Evolutionary conservation across 1,140 invertebrate species (phyloP).

Genomic region (Eupeodes corollae): DNA sequence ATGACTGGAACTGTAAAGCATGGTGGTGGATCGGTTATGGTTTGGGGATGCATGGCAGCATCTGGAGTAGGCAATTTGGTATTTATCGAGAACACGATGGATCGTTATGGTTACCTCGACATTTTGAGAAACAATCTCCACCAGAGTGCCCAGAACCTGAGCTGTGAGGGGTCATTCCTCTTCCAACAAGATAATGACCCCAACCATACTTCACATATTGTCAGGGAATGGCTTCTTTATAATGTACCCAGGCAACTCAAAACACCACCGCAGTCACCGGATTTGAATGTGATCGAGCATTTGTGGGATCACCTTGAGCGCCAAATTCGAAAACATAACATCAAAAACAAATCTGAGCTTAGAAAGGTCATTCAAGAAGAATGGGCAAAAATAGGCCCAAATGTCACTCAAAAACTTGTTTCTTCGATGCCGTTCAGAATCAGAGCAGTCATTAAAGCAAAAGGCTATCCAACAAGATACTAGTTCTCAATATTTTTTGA

Average conservation of each 20-base stretch:
- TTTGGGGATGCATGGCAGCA: no score
- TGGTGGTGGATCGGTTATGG: no score
- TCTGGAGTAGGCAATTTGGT: no score
- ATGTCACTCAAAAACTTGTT: constrained; percentile 1
- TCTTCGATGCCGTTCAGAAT: no score
- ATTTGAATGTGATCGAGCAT: constrained; percentile 3
- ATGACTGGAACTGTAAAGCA: no score
- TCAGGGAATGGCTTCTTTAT: constrained; percentile 1
- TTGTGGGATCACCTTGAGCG: constrained; percentile 2
- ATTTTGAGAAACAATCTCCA: no score
- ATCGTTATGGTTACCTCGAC: no score
- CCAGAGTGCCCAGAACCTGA: not conserved
- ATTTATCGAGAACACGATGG: no score
- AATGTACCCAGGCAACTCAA: not conserved
- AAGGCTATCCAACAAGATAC: no score
- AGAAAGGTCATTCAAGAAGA: not conserved
- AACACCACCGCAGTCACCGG: constrained; percentile 2
- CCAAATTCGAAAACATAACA: not conserved
- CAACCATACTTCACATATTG: not conserved
- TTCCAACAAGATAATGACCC: constrained; percentile 5
- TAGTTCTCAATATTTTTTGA: no score
- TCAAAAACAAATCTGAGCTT: not conserved
- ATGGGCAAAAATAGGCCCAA: not conserved
- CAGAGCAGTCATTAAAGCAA: no score
- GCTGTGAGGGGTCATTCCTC: not conserved